Base-by-base conservation (phyloP, 2,797 vertebrate species). In the Chaetodon trifasciatus region DNA sequence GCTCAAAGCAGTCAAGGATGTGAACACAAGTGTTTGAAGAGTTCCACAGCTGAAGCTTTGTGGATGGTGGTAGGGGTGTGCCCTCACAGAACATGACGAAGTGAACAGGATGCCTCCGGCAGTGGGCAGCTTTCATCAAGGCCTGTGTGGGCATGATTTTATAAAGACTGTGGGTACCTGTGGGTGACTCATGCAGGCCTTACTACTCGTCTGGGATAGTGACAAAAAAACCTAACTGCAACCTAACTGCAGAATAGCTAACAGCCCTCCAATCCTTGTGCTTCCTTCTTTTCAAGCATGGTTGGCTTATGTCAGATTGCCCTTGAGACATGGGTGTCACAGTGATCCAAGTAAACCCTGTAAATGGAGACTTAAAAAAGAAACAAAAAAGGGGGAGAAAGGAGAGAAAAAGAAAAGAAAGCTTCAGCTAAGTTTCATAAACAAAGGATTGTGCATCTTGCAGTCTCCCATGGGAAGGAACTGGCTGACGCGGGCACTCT, bases 131-230 rank as follows among this genome's bases (percentile, higher is more conserved):
- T 76, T 83, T 79, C 67, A 89, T 84, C 81, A 28, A 42, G 71
- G 81, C 84, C 70, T 70, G 73, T 84, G 85, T 82, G 84, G 84
- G 85, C 82, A 89, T 8, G 12, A 47, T 76, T 73, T 79, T 52
- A 73, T 39, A 61, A 81, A 81, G 70, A 44, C 46, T 76, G 60
- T 79, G 80, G 83, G 76, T 76, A 88, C 81, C 77, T 81, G 77
- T 71, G 64, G 64, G 44, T 88, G 83, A 90, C 39, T 88, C 79
- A 87, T 67, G 55, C 68, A 69, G 46, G 57, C 63, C 37, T 35
- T 32, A 46, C 58, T 66, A 52, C 73, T 84, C 61, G 39, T 76
- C 76, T 76, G 32, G 70, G 42, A 11, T 21, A 23, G 42, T 28
- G 52, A 68, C 64, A 76, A 55, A 69, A 82, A 69, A 53, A 28